These are phyloP conservation scores for Iguana delicatissima DNA, from an alignment of 2,797 vertebrate species.

Conservation along the genomic window DNA sequence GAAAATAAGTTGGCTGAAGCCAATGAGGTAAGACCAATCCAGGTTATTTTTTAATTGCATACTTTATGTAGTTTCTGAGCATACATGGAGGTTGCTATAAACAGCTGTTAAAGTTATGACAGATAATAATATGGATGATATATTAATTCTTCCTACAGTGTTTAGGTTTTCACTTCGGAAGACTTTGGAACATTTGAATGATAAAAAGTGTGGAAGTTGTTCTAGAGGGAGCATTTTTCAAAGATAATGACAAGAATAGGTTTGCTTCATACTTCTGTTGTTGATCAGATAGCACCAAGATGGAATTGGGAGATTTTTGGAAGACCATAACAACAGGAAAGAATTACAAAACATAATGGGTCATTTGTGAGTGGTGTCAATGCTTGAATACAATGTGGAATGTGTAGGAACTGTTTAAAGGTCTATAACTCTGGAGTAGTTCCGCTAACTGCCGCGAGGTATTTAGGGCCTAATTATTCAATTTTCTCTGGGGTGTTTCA, in stretches of 20 bases:
- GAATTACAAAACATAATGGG: neutral
- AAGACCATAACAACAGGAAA: neutral
- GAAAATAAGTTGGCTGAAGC: constrained; percentile 83
- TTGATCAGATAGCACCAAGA: neutral
- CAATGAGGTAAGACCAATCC: constrained; percentile 84
- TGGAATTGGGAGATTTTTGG: neutral
- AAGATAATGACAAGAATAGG: neutral
- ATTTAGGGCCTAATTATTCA: neutral
- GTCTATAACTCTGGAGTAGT: no score
- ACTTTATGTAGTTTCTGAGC: constrained; percentile 18
- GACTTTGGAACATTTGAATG: neutral
- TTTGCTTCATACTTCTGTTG: neutral
- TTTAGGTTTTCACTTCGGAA: neutral
- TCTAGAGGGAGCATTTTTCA: neutral
- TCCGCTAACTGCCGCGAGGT: neutral
- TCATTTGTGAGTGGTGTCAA: neutral
- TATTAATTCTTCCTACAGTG: neutral
- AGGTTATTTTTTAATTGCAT: neutral
- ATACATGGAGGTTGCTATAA: neutral
- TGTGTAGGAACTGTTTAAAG: neutral
- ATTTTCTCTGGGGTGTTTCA: no score
- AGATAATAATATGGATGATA: neutral
- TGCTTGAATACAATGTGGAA: neutral
- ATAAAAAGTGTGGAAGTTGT: neutral
- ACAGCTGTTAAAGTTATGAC: neutral